phyloP scores from a whole-genome alignment of 2,797 vertebrate species.

The Alexandromys oeconomus region DNA sequence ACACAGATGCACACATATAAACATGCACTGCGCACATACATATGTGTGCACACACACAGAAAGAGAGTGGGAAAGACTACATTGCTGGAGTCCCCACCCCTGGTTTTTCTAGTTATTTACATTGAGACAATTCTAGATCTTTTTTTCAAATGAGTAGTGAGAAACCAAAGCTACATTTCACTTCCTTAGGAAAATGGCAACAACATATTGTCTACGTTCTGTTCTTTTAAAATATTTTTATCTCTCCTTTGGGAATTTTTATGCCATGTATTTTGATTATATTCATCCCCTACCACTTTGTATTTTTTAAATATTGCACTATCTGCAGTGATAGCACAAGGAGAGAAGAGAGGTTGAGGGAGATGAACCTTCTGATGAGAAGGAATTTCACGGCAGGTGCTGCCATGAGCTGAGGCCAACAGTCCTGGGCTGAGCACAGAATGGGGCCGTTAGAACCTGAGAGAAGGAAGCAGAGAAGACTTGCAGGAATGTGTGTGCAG shows the following conservation, averaged over 20 bases:
- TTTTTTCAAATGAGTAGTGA: background rate
- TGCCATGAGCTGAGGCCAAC: background rate
- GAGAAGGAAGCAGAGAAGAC: background rate
- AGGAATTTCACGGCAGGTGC: background rate
- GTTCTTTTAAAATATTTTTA: background rate
- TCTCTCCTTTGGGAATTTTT: too few species aligned
- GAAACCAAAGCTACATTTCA: background rate
- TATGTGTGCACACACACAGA: background rate
- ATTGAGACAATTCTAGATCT: background rate
- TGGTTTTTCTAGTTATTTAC: constrained; percentile 49
- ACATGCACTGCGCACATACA: background rate
- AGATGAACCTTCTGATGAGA: background rate
- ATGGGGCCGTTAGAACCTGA: background rate
- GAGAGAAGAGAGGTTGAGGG: background rate
- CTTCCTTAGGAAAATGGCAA: background rate
- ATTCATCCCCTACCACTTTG: background rate
- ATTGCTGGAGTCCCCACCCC: background rate
- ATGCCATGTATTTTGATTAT: background rate
- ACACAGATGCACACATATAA: background rate
- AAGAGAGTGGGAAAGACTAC: background rate
- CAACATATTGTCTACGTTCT: background rate
- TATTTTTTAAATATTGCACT: constrained; percentile 15
- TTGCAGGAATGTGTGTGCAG: background rate
- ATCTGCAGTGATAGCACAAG: background rate
- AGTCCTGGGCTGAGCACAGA: background rate